Conservation (phyloP, 2,113 vertebrate genomes). For the Tragulus kanchil region DNA sequence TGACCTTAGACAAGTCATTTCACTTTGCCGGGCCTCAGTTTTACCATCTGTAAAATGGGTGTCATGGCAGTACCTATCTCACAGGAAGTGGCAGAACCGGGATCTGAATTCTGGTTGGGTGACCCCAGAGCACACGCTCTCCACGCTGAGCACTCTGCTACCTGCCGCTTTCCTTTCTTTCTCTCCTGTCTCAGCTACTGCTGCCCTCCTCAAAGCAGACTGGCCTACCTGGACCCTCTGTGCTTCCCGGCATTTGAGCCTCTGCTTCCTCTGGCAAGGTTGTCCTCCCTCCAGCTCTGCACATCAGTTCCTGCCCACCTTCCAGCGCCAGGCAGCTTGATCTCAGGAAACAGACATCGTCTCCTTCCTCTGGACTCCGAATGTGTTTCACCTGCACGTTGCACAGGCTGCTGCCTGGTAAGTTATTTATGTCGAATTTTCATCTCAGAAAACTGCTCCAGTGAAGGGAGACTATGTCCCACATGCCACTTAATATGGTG, state of each 20-base stretch:
- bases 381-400: background rate
- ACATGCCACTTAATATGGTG: background rate
- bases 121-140: background rate
- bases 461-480: background rate
- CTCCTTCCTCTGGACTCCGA: background rate
- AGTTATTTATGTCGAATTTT: background rate
- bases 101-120: background rate
- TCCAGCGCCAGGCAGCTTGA: background rate
- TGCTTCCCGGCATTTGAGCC: background rate
- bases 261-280: background rate
- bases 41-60: background rate
- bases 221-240: background rate
- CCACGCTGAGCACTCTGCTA: background rate
- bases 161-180: background rate
- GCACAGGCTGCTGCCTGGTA: background rate
- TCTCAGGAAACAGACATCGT: background rate
- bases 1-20: background rate
- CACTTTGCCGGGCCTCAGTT: background rate
- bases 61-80: background rate
- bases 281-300: background rate
- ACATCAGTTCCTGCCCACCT: background rate
- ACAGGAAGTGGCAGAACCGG: background rate
- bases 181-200: background rate
- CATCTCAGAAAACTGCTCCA: background rate
- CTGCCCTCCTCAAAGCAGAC: background rate